Base-by-base conservation (phyloP, 2,113 vertebrate genomes). In the Anas platyrhynchos region DNA sequence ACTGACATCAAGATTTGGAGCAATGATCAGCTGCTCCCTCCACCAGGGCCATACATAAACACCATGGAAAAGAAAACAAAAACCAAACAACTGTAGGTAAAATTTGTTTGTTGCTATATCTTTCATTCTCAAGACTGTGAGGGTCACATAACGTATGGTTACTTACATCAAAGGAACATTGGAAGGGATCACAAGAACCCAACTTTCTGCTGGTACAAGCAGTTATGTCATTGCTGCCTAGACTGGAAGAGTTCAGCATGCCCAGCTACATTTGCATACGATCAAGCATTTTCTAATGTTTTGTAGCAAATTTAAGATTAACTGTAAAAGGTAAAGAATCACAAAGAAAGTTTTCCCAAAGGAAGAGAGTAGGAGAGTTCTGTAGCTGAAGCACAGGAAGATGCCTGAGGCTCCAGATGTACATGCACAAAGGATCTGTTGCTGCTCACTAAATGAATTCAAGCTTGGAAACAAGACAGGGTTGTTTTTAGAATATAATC, bases 81-180 rank as follows among this genome's bases (percentile, higher is more conserved):
- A 44, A 44, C 15, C 44, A 46, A 46, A 9, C 16, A 46, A 46
- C 4, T 32, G 21, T 5, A 31, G 29, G 38, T 69, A 68, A 89
- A 69, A 66, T 52, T 63, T 34, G 25, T 15, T 62, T 62, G 17
- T 13, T 54, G 18, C 34, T 27, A 18, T 31, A 29, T 38, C 36
- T 38, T 38, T 72, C 27, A 15, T 38, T 54, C 18, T 54, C 26
- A 72, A 54, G 69, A 54, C 26, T 48, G 21, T 54, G 34, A 52
- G 10, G 18, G 7, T 2, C 7, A 54, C 7, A 16, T 1, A 1
- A 4, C 72, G 3, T 48, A 17, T 6, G 46, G 16, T 26, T 82
- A 29, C 20, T 82, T 85, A 38, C 67, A 27, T 17, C n/a, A 78
- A 82, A 34, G 13, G 26, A 75, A 46, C 9, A 44, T 44, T 15